Evolutionary conservation across 2,888 invertebrate genomes (phyloP).

Genomic region (Galerucella pusilla): DNA sequence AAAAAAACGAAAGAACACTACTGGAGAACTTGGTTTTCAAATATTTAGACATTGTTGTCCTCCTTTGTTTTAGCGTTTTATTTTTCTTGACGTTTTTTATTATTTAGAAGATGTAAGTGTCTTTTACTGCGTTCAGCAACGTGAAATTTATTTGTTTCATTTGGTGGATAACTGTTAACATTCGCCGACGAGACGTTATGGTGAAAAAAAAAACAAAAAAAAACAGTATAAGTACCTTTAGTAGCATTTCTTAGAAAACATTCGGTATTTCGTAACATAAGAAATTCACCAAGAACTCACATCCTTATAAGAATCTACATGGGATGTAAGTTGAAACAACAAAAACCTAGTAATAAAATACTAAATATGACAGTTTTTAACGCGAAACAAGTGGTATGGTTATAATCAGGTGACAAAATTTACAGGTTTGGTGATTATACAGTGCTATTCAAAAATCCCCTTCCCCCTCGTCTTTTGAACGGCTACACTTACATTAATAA

Average conservation of each 20-base stretch:
- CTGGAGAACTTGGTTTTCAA: constrained; percentile 16
- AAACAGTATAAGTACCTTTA: neutral
- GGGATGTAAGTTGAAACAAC: too few species aligned
- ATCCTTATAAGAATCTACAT: too few species aligned
- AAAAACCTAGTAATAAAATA: too few species aligned
- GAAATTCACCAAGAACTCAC: neutral
- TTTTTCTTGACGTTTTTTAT: neutral
- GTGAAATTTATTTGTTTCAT: constrained; percentile 22
- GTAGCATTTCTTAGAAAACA: neutral
- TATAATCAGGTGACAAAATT: too few species aligned
- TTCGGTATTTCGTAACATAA: neutral
- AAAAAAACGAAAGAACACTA: constrained; percentile 14
- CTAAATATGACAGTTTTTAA: too few species aligned
- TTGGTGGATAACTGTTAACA: constrained; percentile 11
- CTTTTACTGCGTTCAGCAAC: constrained; percentile 19
- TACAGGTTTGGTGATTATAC: too few species aligned
- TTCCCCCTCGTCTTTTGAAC: too few species aligned
- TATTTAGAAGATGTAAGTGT: constrained; percentile 12
- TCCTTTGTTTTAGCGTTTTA: neutral
- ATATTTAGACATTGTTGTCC: constrained; percentile 27
- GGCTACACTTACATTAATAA: too few species aligned
- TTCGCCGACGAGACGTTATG: neutral
- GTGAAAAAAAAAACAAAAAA: neutral
- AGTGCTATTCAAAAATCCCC: too few species aligned
- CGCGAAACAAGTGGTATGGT: too few species aligned